These are phyloP conservation scores for Passer domesticus DNA, from an alignment of 2,113 vertebrate genomes.

Conservation along the genomic window DNA sequence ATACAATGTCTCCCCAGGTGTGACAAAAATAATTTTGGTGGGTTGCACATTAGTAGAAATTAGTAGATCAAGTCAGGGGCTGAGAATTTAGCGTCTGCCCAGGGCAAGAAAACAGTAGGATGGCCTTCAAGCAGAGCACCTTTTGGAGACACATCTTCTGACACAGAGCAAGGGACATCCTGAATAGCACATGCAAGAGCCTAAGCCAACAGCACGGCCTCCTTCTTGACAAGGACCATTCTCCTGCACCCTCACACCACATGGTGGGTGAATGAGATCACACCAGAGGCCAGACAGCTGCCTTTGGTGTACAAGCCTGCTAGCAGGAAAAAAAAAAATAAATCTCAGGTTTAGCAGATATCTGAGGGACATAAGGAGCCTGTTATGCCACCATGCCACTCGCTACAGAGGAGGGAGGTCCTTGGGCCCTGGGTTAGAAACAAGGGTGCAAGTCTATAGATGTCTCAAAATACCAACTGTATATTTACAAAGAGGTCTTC, in stretches of 20 bases:
- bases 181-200: background rate
- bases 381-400: fast-evolving
- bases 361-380: too few species aligned
- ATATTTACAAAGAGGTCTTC: background rate
- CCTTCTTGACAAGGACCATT: background rate
- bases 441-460: background rate
- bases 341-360: background rate
- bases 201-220: background rate
- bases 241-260: background rate
- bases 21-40: background rate
- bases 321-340: background rate
- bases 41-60: background rate
- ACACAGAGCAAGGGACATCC: background rate
- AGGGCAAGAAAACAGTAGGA: background rate
- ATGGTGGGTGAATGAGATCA: fast-evolving
- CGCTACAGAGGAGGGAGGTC: fast-evolving
- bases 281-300: background rate
- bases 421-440: fast-evolving
- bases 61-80: background rate
- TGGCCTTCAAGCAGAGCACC: background rate
- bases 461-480: background rate
- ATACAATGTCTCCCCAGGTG: background rate
- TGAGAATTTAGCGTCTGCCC: background rate
- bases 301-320: background rate
- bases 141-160: background rate